Evolutionary conservation across 2,797 vertebrate genomes (phyloP), one percentile per base, ranked within the genome.

Genomic region (Trematomus bernacchii): DNA sequence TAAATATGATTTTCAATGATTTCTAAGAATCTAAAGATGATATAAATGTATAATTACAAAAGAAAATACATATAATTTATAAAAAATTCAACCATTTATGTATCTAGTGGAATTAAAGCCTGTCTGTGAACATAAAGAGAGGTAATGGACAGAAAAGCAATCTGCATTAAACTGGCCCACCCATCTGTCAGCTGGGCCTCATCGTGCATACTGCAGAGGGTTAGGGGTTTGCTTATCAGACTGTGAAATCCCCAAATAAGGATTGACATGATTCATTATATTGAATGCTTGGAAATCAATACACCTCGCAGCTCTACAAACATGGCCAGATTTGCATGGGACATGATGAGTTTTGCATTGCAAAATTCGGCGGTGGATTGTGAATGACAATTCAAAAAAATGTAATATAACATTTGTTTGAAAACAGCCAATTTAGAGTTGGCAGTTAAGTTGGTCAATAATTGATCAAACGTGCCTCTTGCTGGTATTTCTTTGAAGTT

Each of bases 361-460:
- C 18, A 71, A n/a, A 62, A n/a, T 6, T 12, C 11, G 18, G 3
- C 12, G 1, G 12, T 60, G 52, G 27, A 60, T 46, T 40, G 27
- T 27, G 27, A 27, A n/a, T n/a, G n/a, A n/a, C n/a, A n/a, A n/a
- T n/a, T n/a, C n/a, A n/a, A n/a, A n/a, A n/a, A n/a, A n/a, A n/a
- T n/a, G n/a, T n/a, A n/a, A 37, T 5, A 37, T 37, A 6, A 37
- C 5, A 37, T 37, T 7, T 37, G 8, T 9, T 37, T 9, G 8
- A 37, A 37, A 37, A 37, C 33, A 37, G 33, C 8, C 33, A 9
- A 37, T 37, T 37, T 0, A 2, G 13, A 3, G 2, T 14, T 15
- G 23, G 19, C 0, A 0, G 1, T 13, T 40, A 1, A 18, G 14
- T 6, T 14, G 43, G 10, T 6, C 12, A 10, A 4, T 40, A 19